A percentile compares a stretch with the other conserved stretches of the same genome.
phyloP scores from a whole-genome alignment of 2,113 vertebrate species.

The Hystrix brachyura region DNA sequence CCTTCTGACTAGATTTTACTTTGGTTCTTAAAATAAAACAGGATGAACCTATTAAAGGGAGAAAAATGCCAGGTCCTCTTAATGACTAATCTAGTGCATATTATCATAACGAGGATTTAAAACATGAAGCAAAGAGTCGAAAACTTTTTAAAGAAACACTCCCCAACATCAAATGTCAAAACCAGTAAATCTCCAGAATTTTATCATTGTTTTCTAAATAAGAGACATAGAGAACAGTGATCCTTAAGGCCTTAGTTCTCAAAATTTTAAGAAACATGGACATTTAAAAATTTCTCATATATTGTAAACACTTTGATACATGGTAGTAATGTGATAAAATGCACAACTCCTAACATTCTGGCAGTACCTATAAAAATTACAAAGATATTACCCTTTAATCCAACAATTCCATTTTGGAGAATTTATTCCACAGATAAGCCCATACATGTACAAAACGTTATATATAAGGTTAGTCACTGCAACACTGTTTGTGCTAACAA shows the following conservation, averaged over 20 bases:
- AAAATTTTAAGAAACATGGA: not conserved
- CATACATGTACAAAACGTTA: not conserved
- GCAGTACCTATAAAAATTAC: not conserved
- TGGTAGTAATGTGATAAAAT: not conserved
- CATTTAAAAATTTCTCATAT: conserved; percentile 31
- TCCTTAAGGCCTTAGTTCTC: not conserved
- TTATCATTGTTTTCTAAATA: conserved; percentile 1
- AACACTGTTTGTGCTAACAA: not conserved
- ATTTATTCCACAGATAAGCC: not conserved
- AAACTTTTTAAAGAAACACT: conserved; percentile 26
- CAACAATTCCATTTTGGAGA: not conserved
- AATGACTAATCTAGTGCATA: conserved; percentile 56
- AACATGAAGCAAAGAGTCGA: not conserved
- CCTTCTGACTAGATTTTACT: not conserved
- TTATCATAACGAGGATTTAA: not conserved
- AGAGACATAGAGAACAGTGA: conserved; percentile 4
- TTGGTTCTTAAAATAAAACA: conserved; percentile 70
- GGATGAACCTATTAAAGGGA: not conserved
- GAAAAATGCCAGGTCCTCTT: conserved; percentile 31
- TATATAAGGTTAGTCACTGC: not conserved
- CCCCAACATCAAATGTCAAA: conserved; percentile 51
- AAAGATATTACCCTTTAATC: not conserved
- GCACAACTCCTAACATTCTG: not conserved
- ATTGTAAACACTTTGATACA: not conserved
- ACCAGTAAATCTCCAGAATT: not conserved